Conservation (phyloP, 2,888 invertebrate genomes). For the Amphipyra berbera region DNA sequence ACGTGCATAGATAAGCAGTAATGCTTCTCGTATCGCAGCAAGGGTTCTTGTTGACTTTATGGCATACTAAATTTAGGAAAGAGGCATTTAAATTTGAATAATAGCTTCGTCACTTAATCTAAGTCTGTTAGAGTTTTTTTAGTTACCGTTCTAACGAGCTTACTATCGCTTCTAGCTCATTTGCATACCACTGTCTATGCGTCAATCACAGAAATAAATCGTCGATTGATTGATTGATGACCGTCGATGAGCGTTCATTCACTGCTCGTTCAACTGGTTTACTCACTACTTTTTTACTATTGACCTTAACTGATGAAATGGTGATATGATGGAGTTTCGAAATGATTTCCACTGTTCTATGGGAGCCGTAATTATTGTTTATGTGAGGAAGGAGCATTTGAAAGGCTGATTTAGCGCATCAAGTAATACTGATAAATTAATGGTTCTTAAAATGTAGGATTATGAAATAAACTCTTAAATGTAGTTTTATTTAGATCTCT, state of each 20-base stretch:
- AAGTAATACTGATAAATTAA: constrained; percentile 11
- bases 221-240: constrained; percentile 83
- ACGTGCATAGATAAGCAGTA: constrained; percentile 82
- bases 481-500: no score
- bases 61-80: constrained; percentile 72
- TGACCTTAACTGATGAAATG: constrained; percentile 51
- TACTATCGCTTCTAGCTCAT: constrained; percentile 75
- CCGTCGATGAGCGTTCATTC: constrained; percentile 75
- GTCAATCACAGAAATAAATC: constrained; percentile 85
- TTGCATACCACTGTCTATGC: constrained; percentile 83
- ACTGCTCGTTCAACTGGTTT: constrained; percentile 50
- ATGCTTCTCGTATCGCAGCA: constrained; percentile 74
- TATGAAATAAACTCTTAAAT: no score
- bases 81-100: constrained; percentile 72
- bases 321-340: constrained; percentile 42
- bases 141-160: constrained; percentile 46
- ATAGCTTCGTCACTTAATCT: constrained; percentile 64
- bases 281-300: constrained; percentile 50
- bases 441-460: not conserved
- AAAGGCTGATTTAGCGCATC: constrained; percentile 8
- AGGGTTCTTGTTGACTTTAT: constrained; percentile 80
- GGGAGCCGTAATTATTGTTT: constrained; percentile 42
- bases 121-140: constrained; percentile 47
- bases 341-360: constrained; percentile 47
- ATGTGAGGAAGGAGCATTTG: constrained; percentile 32